These are phyloP conservation scores for Microdon myrmicae DNA, from an alignment of 2,888 invertebrate species.

Conservation along the genomic window DNA sequence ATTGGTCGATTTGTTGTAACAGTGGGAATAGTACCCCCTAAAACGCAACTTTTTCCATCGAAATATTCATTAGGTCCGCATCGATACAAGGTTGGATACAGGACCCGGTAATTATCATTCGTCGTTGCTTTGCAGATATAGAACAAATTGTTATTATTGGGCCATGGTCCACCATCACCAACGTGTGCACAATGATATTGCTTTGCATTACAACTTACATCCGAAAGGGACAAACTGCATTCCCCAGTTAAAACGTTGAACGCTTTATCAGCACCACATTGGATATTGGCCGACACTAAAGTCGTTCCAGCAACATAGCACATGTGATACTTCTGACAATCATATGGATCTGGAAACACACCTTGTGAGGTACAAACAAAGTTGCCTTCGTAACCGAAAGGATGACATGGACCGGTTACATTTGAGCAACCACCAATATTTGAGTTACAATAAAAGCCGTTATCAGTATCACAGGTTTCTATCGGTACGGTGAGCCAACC, in stretches of 20 bases:
- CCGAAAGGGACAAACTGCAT: conserved; percentile 59
- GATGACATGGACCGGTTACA: conserved; percentile 64
- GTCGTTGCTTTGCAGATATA: conserved; percentile 65
- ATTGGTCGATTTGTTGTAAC: conserved; percentile 2
- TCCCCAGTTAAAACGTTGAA: conserved; percentile 63
- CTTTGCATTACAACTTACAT: conserved; percentile 57
- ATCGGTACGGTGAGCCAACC: conserved; percentile 66
- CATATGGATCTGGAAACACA: conserved; percentile 66
- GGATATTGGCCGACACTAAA: conserved; percentile 62
- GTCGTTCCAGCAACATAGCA: conserved; percentile 63
- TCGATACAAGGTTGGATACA: conserved; percentile 65
- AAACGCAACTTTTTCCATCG: conserved; percentile 56
- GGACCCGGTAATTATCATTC: conserved; percentile 58
- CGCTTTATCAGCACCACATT: conserved; percentile 63
- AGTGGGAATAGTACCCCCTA: neutral
- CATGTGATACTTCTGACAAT: conserved; percentile 66
- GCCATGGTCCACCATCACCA: conserved; percentile 63
- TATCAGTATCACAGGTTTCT: conserved; percentile 63
- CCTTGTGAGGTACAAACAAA: conserved; percentile 66
- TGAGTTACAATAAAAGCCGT: conserved; percentile 63
- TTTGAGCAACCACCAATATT: conserved; percentile 61
- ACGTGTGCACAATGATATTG: conserved; percentile 61
- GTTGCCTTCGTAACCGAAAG: conserved; percentile 64
- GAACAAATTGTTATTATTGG: conserved; percentile 63
- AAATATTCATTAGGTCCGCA: conserved; percentile 64